Evolutionary conservation across 2,797 vertebrate species (phyloP), one percentile per base, ranked within the genome.

Genomic region (Cuniculus paca): DNA sequence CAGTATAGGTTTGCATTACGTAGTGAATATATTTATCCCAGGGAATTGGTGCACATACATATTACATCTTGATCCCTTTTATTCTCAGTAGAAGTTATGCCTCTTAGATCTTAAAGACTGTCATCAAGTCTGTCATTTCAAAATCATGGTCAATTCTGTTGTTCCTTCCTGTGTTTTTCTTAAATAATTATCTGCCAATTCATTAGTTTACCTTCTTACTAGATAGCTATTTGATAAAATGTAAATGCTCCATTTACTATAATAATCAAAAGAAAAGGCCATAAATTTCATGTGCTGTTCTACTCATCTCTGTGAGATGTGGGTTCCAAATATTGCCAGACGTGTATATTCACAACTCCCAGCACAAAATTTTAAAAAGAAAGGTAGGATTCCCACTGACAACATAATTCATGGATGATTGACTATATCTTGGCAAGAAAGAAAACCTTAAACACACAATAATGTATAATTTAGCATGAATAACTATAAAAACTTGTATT

Each of bases 311-410:
- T n/a, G 48, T 81, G 88, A 83, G 24, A 93, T 24, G 11, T 79
- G 77, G 56, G 13, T 82, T 74, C 13, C 79, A 74, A 89, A 78
- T 70, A 58, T 80, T 86, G 26, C 11, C 68, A 6, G 60, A 60
- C 39, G 3, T 89, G 79, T 93, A 86, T 63, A 86, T 83, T 54
- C 20, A 54, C 24, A 79, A 58, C 5, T 26, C 50, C 5, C 17
- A 75, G 83, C 13, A 70, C 39, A 56, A 79, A 90, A 84, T 84
- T 92, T 92, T 58, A 28, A 58, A 93, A 95, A 86, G 42, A 75
- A 91, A 96, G 54, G 45, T 83, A 84, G 17, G 26, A 68, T 77
- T 93, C 42, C 13, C n/a, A 72, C 5, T 95, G 94, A 72, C 87
- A 94, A 31, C 36, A 77, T 86, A 68, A 77, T 8, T 94, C 84